Percentiles rank a stretch among this genome's conserved stretches.
phyloP scores from a whole-genome alignment of 2,113 vertebrate species.

The Turdus rufiventris region DNA sequence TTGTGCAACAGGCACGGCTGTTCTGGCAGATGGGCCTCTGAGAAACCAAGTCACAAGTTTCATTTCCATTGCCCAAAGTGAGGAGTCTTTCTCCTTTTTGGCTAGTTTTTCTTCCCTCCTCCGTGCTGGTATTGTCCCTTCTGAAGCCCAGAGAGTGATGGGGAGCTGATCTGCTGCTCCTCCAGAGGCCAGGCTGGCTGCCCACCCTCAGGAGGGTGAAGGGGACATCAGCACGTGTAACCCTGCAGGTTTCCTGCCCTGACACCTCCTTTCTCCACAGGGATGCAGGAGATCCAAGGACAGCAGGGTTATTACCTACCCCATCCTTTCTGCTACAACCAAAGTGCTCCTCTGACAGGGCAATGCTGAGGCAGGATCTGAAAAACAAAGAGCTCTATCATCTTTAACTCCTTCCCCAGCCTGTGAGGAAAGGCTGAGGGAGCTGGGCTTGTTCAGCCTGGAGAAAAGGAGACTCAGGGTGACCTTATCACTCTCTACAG shows the following conservation, averaged over 20 bases:
- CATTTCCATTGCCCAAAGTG: slow-evolving; percentile 66
- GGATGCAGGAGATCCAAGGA: background rate
- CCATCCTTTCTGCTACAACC: background rate
- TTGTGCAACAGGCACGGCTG: slow-evolving; percentile 66
- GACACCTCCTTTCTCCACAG: accelerated
- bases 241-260: background rate
- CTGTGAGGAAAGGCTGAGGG: accelerated
- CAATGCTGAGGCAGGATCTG: background rate
- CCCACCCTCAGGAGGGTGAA: background rate
- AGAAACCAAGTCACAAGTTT: slow-evolving; percentile 65
- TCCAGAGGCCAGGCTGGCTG: background rate
- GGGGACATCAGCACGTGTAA: background rate
- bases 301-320: background rate
- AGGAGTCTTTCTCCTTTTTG: background rate
- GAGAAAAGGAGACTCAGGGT: background rate
- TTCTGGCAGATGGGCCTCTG: slow-evolving; percentile 43
- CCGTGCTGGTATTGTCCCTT: background rate
- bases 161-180: background rate
- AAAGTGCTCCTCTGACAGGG: accelerated
- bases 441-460: background rate
- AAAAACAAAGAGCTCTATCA: background rate
- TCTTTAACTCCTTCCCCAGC: background rate
- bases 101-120: background rate
- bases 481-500: background rate
- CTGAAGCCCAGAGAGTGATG: background rate